Conservation (phyloP, 1,140 invertebrate genomes). For the Tetranychus urticae region DNA sequence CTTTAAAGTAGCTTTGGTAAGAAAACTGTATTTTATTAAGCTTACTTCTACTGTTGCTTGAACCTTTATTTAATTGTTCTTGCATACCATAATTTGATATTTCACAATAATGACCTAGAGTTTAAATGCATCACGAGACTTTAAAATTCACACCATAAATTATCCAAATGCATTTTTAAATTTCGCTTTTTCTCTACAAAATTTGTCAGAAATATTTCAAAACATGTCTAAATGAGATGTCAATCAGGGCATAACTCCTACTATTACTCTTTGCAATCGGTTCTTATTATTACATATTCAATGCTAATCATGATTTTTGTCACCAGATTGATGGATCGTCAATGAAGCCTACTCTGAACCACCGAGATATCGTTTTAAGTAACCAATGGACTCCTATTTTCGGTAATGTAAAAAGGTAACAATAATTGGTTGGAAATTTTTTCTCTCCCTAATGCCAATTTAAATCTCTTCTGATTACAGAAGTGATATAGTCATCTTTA, state of each 20-base stretch:
- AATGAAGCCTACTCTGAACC: not conserved
- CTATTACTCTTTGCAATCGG: no score
- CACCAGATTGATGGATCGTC: not conserved
- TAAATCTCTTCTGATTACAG: not conserved
- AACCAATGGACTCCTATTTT: not conserved
- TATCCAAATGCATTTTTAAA: no score
- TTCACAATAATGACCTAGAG: no score
- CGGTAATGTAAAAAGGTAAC: not conserved
- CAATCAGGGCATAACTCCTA: no score
- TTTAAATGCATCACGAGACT: no score
- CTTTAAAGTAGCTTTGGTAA: not conserved
- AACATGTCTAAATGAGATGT: no score
- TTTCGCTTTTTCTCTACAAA: no score
- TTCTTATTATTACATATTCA: no score
- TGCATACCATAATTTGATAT: not conserved
- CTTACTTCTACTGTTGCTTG: not conserved
- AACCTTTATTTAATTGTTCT: not conserved
- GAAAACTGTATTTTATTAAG: not conserved
- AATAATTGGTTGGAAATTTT: not conserved
- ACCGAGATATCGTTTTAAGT: not conserved
- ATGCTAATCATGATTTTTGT: no score
- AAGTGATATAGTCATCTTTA: slow-evolving; percentile 17
- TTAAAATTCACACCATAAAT: no score
- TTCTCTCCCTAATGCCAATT: not conserved
- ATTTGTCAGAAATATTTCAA: no score